phyloP scores from a whole-genome alignment of 64 coral and sea anemone genomes.

The Stylophora pistillata region DNA sequence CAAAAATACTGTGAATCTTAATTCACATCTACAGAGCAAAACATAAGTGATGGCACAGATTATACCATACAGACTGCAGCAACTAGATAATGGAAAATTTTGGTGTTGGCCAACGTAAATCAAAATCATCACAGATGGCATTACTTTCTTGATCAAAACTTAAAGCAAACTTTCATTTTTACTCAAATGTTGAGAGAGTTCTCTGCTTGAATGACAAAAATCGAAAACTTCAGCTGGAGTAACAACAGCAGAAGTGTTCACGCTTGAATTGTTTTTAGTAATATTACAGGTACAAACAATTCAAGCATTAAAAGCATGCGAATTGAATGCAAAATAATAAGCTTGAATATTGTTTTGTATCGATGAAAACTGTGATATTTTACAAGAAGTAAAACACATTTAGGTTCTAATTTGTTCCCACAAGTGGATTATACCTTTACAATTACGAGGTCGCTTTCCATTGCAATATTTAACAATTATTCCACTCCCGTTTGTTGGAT shows the following conservation, averaged over 20 bases:
- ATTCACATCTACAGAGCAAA: neutral
- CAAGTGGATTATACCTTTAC: conserved; percentile 34
- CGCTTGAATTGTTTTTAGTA: too few species aligned
- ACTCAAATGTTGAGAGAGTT: too few species aligned
- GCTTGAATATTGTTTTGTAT: conserved; percentile 50
- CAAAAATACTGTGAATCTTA: too few species aligned
- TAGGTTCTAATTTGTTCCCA: conserved; percentile 38
- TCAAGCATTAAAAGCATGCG: too few species aligned
- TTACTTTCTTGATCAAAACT: too few species aligned
- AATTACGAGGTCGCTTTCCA: conserved; percentile 7
- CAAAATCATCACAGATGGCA: too few species aligned
- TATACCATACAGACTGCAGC: conserved; percentile 12
- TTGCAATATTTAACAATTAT: conserved; percentile 15
- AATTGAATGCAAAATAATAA: conserved; percentile 17
- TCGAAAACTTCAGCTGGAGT: conserved; percentile 26
- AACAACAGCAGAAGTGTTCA: conserved; percentile 34
- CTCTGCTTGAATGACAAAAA: too few species aligned
- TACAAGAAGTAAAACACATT: conserved; percentile 28
- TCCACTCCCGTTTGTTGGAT: too few species aligned
- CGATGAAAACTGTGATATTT: conserved; percentile 37
- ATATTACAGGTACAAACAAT: too few species aligned
- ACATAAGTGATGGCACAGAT: conserved; percentile 6
- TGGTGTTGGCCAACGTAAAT: too few species aligned
- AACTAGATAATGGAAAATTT: too few species aligned
- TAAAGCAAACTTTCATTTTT: too few species aligned